Evolutionary conservation across 1,140 invertebrate species (phyloP), one percentile per base, ranked within the genome.

Genomic region (Scaptomyza montana): DNA sequence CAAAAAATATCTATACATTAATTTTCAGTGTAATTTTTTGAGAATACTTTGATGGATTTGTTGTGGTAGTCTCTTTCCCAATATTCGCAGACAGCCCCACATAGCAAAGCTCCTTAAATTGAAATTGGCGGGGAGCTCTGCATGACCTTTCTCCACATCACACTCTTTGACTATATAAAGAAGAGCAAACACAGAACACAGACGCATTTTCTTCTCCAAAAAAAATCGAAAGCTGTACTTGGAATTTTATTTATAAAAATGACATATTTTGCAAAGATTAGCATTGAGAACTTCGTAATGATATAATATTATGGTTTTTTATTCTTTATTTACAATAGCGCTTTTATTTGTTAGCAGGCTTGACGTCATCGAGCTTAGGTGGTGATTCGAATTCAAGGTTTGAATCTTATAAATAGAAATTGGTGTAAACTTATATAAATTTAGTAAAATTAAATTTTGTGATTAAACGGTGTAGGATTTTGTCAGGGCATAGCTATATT

Each of bases 101-200:
- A 19, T 39, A 1, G n/a, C 16, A 28, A 45, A 21, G 28, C n/a
- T 5, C 4, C 12, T 12, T 5, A 60, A 21, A 50, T 43, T 13
- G 13, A 67, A 19, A 5, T 2, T 45, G 5, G 6, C 25, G 5
- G 7, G 5, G 1, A 41, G 4, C 8, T 45, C 9, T 2, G 7
- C 9, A 1, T 30, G 2, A 7, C 7, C 6, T 0, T 25, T 16
- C 4, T 25, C 8, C 0, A 8, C 47, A 28, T 77, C 61, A 30
- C 54, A 21, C 41, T 69, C 53, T 3, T 61, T 54, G 0, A 67
- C 73, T 9, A 87, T 87, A 16, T 79, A 60, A 1, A 87, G 51
- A 3, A 87, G 21, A 7, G 54, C 59, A 47, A 89, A 89, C 39
- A 87, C 51, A 6, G 79, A 89, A 39, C 84, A 68, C n/a, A 79